Conservation (phyloP, 2,888 invertebrate species). For the Smittia sp. region DNA sequence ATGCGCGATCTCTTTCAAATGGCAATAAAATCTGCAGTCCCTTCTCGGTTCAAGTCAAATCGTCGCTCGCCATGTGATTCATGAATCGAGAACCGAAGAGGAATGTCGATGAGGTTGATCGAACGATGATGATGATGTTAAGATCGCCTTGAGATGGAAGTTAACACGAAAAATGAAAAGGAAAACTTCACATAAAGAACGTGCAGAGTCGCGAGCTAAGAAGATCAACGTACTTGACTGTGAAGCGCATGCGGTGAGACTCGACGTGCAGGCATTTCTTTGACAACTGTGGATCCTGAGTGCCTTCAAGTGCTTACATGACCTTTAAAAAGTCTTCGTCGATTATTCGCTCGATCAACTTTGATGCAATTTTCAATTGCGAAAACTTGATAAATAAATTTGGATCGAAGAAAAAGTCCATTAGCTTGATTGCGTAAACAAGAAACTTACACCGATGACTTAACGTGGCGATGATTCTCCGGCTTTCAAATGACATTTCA, state of each 20-base stretch:
- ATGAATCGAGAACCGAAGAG: not conserved
- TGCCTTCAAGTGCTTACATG: not conserved
- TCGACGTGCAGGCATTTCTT: too few relatives aligned
- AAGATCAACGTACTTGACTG: conserved; percentile 16
- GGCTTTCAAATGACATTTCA: conserved; percentile 28
- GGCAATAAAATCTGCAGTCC: not conserved
- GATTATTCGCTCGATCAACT: not conserved
- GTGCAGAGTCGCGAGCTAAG: not conserved
- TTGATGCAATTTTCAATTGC: not conserved
- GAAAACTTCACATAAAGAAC: not conserved
- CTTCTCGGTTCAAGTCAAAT: not conserved
- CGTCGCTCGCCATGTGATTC: not conserved
- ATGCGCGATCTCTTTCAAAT: not conserved
- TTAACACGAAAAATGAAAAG: not conserved
- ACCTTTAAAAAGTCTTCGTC: not conserved
- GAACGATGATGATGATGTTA: not conserved
- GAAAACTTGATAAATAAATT: too few relatives aligned
- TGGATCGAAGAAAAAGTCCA: not conserved
- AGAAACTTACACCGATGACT: not conserved
- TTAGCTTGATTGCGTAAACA: not conserved
- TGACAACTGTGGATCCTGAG: not conserved
- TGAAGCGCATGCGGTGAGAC: too few relatives aligned
- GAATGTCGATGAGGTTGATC: not conserved
- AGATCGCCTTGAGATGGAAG: not conserved
- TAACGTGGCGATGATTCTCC: not conserved